Conservation (phyloP, 2,113 vertebrate species). For the Zapornia atra region DNA sequence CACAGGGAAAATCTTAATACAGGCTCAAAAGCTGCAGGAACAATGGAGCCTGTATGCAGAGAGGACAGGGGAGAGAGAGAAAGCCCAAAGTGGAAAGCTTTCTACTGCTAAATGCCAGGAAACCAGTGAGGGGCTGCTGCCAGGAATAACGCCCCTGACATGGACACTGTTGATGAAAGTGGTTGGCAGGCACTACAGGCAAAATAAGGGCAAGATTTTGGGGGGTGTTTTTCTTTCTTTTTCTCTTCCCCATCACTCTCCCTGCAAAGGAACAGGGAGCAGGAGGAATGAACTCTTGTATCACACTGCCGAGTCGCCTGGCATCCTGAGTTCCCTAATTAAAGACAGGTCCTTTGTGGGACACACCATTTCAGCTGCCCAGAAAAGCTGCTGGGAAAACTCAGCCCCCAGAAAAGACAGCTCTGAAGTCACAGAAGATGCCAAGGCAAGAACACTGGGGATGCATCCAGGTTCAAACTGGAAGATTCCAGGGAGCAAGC, state of each 20-base stretch:
- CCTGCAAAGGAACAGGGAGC: background rate
- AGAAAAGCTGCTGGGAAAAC: constrained; percentile 15
- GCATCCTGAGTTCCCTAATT: background rate
- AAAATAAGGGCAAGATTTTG: background rate
- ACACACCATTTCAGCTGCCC: background rate
- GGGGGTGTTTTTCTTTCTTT: background rate
- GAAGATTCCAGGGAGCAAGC: background rate
- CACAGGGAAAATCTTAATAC: background rate
- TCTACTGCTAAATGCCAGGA: constrained; percentile 49
- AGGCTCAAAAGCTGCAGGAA: background rate
- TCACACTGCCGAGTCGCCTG: background rate
- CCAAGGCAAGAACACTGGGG: background rate
- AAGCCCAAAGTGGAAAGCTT: constrained; percentile 15
- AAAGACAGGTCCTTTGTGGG: constrained; percentile 46
- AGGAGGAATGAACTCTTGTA: background rate
- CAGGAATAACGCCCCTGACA: background rate
- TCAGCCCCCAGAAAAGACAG: background rate
- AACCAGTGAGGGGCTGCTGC: constrained; percentile 27
- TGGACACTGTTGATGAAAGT: background rate
- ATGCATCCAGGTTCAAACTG: background rate
- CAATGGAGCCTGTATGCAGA: constrained; percentile 25
- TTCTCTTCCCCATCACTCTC: too few species aligned
- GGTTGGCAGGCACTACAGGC: background rate
- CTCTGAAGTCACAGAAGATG: background rate
- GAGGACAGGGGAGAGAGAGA: constrained; percentile 25